Conservation (phyloP, 2,888 invertebrate species). For the Tipula unca region DNA sequence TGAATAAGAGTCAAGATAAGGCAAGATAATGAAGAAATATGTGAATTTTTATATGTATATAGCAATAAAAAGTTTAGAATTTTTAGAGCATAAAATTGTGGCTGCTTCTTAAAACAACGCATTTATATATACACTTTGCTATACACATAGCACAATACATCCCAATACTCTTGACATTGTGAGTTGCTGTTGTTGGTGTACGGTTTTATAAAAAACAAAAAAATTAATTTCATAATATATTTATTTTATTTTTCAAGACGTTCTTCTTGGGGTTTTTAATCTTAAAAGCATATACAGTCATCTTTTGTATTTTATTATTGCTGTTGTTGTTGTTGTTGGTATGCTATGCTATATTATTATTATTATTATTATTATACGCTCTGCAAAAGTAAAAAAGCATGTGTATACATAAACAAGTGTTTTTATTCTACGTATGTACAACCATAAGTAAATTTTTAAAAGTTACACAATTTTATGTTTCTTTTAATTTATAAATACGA, state of each 20-base stretch:
- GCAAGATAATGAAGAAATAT: not conserved
- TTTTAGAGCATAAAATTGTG: not conserved
- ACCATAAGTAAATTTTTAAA: not conserved
- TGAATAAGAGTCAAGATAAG: not conserved
- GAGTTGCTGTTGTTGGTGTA: not conserved
- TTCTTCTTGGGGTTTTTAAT: not conserved
- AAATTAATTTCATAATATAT: not conserved
- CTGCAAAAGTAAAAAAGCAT: not conserved
- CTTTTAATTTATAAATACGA: not conserved
- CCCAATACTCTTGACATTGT: not conserved
- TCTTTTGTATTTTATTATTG: not conserved
- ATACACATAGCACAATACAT: not conserved
- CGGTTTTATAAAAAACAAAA: not conserved
- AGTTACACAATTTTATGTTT: not conserved
- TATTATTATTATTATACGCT: not conserved
- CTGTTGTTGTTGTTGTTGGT: not conserved
- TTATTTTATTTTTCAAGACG: constrained; percentile 9
- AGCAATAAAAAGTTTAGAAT: not conserved
- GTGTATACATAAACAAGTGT: not conserved
- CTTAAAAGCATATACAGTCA: constrained; percentile 1
- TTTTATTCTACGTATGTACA: not conserved
- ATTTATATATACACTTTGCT: not conserved
- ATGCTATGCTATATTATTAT: not conserved
- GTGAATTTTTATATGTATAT: not conserved
- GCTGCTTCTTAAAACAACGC: not conserved